Percentiles rank a stretch among this genome's conserved stretches.
Conservation (phyloP, 2,113 vertebrate species). For the Spilogale gracilis region DNA sequence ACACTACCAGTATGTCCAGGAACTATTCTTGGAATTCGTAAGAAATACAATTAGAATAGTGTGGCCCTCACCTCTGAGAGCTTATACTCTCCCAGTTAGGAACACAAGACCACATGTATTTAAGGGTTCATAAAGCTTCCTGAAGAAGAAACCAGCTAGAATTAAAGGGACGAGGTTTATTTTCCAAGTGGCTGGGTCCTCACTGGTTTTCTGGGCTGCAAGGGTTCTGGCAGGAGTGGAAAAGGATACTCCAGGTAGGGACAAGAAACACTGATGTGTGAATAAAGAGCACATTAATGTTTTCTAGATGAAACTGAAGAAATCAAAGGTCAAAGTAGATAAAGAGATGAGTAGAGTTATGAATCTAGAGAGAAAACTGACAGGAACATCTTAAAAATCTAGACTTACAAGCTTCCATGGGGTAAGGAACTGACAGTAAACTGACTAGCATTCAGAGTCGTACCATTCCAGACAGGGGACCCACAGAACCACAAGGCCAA, state of each 20-base stretch:
- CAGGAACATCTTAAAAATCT: neutral
- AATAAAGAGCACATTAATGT: neutral
- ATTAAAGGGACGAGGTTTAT: neutral
- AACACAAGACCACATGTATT: neutral
- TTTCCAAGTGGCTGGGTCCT: neutral
- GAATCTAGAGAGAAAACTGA: neutral
- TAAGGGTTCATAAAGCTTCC: neutral
- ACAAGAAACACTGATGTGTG: neutral
- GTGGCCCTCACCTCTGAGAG: neutral
- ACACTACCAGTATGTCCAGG: neutral
- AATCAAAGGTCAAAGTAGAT: neutral
- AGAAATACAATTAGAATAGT: neutral
- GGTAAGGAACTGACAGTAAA: neutral
- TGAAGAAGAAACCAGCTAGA: neutral
- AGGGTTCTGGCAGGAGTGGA: neutral
- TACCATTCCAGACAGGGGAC: neutral
- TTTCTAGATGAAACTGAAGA: neutral
- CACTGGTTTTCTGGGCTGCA: neutral
- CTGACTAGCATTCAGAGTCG: neutral
- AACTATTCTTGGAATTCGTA: neutral
- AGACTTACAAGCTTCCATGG: neutral
- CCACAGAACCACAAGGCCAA: neutral
- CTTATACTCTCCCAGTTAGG: neutral
- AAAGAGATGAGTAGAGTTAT: constrained; percentile 8
- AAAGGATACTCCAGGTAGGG: neutral